A percentile compares a stretch with the other conserved stretches of the same genome.
These are phyloP conservation scores for Crotalus horridus DNA, from an alignment of 2,113 vertebrate species.

Conservation along the genomic window DNA sequence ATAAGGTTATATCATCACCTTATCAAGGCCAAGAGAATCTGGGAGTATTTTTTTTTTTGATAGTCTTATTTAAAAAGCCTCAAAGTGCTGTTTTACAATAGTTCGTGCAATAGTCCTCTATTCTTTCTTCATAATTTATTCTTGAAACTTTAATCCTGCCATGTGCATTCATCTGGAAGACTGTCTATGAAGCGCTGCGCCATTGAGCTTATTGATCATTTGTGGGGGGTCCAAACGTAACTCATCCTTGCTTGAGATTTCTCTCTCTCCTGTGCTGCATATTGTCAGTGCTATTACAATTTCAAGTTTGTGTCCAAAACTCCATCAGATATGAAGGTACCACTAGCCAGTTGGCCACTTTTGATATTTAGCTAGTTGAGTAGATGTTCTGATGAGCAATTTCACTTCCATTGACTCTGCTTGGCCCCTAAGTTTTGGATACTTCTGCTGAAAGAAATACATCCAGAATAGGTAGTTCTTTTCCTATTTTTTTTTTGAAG, in stretches of 20 bases:
- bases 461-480: not conserved
- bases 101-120: not conserved
- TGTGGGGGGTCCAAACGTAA: not conserved
- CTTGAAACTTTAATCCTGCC: not conserved
- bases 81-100: not conserved
- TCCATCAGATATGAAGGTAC: not conserved
- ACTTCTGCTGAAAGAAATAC: not conserved
- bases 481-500: not conserved
- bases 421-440: not conserved
- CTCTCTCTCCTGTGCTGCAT: not conserved
- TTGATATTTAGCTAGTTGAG: conserved; percentile 15
- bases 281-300: not conserved
- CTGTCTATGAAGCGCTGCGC: not conserved
- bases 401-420: not conserved
- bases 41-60: not conserved
- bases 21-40: not conserved
- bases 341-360: conserved; percentile 3
- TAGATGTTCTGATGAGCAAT: conserved; percentile 15
- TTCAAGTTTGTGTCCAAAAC: not conserved
- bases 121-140: not conserved
- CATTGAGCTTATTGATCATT: not conserved
- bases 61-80: not conserved
- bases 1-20: not conserved
- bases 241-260: no score
- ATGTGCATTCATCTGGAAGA: not conserved